These are phyloP conservation scores for Megamerina dolium DNA, from an alignment of 2,888 invertebrate species.

Conservation along the genomic window DNA sequence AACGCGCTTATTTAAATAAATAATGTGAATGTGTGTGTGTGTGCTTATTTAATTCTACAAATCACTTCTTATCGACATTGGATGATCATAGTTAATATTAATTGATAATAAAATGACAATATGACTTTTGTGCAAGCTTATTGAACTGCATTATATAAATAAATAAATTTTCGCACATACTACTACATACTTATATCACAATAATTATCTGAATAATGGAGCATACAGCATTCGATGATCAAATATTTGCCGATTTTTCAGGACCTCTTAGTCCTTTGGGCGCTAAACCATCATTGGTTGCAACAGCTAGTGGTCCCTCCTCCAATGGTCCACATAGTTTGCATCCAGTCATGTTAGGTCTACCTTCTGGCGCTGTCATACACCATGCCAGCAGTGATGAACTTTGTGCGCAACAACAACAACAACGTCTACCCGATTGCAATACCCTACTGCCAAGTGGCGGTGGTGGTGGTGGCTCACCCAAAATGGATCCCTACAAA, in stretches of 20 bases:
- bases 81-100: too few relatives aligned
- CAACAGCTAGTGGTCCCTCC: constrained; percentile 39
- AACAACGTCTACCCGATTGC: constrained; percentile 47
- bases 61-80: too few relatives aligned
- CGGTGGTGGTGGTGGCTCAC: constrained; percentile 44
- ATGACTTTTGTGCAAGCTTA: too few relatives aligned
- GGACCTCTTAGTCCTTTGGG: constrained; percentile 54
- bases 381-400: constrained; percentile 31
- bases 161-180: too few relatives aligned
- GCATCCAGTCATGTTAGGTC: constrained; percentile 61
- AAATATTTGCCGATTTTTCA: constrained; percentile 70
- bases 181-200: too few relatives aligned
- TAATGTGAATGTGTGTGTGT: too few relatives aligned
- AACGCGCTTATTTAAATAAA: too few relatives aligned
- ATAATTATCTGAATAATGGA: constrained; percentile 53
- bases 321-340: constrained; percentile 55
- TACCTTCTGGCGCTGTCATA: constrained; percentile 42
- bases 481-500: constrained; percentile 43
- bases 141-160: too few relatives aligned
- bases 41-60: too few relatives aligned
- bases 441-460: constrained; percentile 45
- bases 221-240: constrained; percentile 67
- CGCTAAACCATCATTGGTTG: constrained; percentile 45
- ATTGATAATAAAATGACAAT: too few relatives aligned
- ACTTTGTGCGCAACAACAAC: constrained; percentile 36